Evolutionary conservation across 2,888 invertebrate genomes (phyloP).

Genomic region (Notodonta dromedarius): DNA sequence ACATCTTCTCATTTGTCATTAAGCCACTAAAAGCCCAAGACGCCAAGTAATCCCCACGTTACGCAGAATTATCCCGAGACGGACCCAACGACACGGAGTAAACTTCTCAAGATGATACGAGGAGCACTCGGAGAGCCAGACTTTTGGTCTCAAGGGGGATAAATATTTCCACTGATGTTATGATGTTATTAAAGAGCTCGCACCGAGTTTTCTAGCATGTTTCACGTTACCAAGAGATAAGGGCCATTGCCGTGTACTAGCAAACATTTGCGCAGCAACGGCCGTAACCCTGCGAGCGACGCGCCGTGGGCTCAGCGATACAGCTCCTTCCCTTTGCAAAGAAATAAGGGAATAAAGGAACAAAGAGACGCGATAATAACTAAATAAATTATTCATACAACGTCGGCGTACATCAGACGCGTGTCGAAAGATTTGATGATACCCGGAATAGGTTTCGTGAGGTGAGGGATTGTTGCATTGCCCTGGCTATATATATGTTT

Average conservation of each 20-base stretch:
- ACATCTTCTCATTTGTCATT: conserved; percentile 64
- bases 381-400: conserved; percentile 69
- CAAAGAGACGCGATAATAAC: conserved; percentile 58
- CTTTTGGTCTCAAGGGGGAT: conserved; percentile 38
- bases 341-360: conserved; percentile 50
- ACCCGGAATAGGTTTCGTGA: conserved; percentile 50
- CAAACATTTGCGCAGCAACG: conserved; percentile 46
- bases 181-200: conserved; percentile 48
- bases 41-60: conserved; percentile 64
- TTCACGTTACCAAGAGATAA: conserved; percentile 54
- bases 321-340: conserved; percentile 42
- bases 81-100: conserved; percentile 48
- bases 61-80: conserved; percentile 60
- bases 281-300: conserved; percentile 41
- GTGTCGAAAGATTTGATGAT: conserved; percentile 62
- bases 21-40: conserved; percentile 47
- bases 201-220: conserved; percentile 27
- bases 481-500: conserved; percentile 37
- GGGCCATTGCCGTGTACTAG: conserved; percentile 45
- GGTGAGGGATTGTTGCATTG: conserved; percentile 38
- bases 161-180: conserved; percentile 41
- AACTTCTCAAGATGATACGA: conserved; percentile 51
- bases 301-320: conserved; percentile 34
- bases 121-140: conserved; percentile 35
- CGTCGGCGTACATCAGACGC: conserved; percentile 52